Conservation (phyloP, 2,888 invertebrate species). For the Pseudanteris insignis region DNA sequence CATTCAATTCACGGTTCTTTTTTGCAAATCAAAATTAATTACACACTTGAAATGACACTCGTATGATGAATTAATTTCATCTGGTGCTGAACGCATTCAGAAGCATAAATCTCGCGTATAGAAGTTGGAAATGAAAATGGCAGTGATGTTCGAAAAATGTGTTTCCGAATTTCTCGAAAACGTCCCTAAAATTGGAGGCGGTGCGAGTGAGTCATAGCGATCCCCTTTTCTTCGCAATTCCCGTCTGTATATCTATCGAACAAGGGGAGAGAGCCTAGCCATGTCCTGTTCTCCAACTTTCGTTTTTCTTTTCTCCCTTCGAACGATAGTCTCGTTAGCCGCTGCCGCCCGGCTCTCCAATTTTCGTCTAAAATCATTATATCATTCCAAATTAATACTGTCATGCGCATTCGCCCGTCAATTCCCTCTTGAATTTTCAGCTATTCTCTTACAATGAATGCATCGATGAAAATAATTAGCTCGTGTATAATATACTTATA, state of each 20-base stretch:
- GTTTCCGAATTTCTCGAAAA: slow-evolving; percentile 60
- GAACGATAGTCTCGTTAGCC: slow-evolving; percentile 54
- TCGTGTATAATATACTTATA: too few species aligned
- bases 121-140: too few species aligned
- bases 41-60: too few species aligned
- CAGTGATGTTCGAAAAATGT: slow-evolving; percentile 51
- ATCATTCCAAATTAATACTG: slow-evolving; percentile 57
- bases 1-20: too few species aligned
- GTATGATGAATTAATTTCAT: too few species aligned
- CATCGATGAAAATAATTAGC: slow-evolving; percentile 50
- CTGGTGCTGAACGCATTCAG: too few species aligned
- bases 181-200: slow-evolving; percentile 60
- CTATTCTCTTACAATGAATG: slow-evolving; percentile 43
- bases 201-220: slow-evolving; percentile 61
- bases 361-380: slow-evolving; percentile 56
- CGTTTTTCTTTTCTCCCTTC: slow-evolving; percentile 54
- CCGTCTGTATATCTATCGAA: slow-evolving; percentile 56
- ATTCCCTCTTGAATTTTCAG: slow-evolving; percentile 37
- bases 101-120: too few species aligned
- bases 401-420: slow-evolving; percentile 49
- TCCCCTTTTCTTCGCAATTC: slow-evolving; percentile 52
- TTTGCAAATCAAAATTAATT: too few species aligned
- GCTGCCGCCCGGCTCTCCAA: slow-evolving; percentile 42
- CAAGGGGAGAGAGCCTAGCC: slow-evolving; percentile 56
- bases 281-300: slow-evolving; percentile 56